Percentiles rank a stretch among this genome's conserved stretches.
Evolutionary conservation across 2,797 vertebrate genomes (phyloP).

Genomic region (Anguilla anguilla): DNA sequence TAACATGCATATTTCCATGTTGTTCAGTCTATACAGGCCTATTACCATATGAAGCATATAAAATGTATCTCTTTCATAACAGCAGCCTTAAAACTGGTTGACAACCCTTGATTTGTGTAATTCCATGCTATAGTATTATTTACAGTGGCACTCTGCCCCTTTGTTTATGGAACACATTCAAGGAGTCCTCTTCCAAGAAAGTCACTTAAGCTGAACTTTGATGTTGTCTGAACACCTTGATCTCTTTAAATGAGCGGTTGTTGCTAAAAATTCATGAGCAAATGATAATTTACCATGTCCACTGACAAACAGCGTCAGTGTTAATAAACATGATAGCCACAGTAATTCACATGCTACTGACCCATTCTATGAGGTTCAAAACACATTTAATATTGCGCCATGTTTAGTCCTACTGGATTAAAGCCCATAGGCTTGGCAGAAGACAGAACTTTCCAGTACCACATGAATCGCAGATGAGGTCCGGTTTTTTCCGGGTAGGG

Average conservation of each 20-base stretch:
- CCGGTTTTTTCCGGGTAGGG: background rate
- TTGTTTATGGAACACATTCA: background rate
- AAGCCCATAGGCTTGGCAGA: background rate
- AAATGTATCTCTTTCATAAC: background rate
- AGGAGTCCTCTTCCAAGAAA: background rate
- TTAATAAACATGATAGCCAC: background rate
- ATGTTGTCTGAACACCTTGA: background rate
- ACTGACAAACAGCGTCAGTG: background rate
- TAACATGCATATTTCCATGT: background rate
- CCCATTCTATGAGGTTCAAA: background rate
- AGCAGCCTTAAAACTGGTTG: background rate
- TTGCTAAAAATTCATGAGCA: background rate
- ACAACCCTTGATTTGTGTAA: no score
- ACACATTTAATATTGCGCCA: background rate
- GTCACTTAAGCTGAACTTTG: background rate
- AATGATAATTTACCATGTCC: background rate
- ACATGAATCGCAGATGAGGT: background rate
- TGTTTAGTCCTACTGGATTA: background rate
- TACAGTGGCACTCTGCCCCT: background rate
- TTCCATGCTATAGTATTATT: background rate
- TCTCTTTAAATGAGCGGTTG: background rate
- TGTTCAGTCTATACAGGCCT: background rate
- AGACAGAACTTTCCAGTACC: background rate
- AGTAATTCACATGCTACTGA: background rate
- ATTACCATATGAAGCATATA: background rate